Conservation (phyloP, 2,113 vertebrate genomes). For the Albula glossodonta region DNA sequence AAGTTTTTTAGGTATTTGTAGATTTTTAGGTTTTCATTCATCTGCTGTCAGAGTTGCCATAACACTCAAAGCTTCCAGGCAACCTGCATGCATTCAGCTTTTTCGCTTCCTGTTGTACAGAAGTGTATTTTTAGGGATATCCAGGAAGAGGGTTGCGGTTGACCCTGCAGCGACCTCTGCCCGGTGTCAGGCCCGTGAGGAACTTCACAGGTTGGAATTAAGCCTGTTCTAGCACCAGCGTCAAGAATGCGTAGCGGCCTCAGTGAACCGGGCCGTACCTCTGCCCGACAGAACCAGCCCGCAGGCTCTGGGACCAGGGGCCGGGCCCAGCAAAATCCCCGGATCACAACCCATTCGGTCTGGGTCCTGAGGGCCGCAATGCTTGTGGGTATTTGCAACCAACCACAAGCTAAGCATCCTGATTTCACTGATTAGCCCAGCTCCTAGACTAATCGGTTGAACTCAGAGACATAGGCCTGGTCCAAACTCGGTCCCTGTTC, state of each 20-base stretch:
- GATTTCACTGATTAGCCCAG: no score
- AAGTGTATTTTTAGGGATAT: slow-evolving; percentile 62
- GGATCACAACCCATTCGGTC: no score
- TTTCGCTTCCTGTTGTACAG: slow-evolving; percentile 52
- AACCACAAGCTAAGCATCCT: no score
- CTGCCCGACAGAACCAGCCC: slow-evolving; percentile 33
- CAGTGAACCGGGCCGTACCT: slow-evolving; percentile 41
- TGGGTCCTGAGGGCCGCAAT: no score
- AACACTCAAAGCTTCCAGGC: not conserved
- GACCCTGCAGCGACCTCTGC: slow-evolving; percentile 62
- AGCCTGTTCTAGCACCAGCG: slow-evolving; percentile 60
- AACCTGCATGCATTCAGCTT: slow-evolving; percentile 25
- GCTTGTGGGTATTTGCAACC: no score
- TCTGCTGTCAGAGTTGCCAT: not conserved
- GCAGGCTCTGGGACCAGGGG: slow-evolving; percentile 9
- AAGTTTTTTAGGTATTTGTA: not conserved
- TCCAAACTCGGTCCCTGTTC: no score
- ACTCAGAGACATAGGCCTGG: no score
- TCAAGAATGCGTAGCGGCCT: slow-evolving; percentile 57
- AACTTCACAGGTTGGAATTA: slow-evolving; percentile 71
- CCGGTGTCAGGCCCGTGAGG: slow-evolving; percentile 63
- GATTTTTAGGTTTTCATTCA: not conserved
- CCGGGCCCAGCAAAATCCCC: not conserved
- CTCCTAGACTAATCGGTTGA: no score
- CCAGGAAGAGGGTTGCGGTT: slow-evolving; percentile 57